phyloP scores from a whole-genome alignment of 2,113 vertebrate species.

The Gallinago jamesoni region DNA sequence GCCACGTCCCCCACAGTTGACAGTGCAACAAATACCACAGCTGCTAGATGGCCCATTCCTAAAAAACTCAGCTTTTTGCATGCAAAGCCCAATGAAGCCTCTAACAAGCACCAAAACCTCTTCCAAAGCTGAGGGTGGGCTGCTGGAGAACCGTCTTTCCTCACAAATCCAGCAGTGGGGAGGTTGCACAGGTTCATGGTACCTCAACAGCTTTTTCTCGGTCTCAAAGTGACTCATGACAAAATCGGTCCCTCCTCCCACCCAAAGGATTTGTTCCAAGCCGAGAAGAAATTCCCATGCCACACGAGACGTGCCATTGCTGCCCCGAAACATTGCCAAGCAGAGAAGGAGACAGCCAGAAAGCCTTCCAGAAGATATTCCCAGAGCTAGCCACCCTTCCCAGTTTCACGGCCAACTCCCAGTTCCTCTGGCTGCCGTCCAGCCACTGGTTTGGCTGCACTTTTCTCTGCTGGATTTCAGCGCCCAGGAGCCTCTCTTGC shows the following conservation, averaged over 20 bases:
- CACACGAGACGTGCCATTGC: fast-evolving
- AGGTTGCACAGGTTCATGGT: not conserved
- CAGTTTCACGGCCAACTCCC: not conserved
- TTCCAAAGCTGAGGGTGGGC: not conserved
- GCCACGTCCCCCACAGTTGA: not conserved
- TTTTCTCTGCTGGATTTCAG: not conserved
- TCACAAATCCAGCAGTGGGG: not conserved
- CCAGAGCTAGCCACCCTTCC: not conserved
- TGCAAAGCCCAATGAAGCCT: not conserved
- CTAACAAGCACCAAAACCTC: not conserved
- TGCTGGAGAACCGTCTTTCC: not conserved
- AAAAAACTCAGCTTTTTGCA: not conserved
- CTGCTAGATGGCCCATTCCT: not conserved
- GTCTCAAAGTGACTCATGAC: not conserved
- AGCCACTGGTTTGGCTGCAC: not conserved
- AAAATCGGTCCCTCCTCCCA: not conserved
- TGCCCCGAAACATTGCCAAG: not conserved
- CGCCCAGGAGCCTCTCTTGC: not conserved
- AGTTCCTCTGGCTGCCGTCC: not conserved
- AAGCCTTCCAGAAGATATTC: not conserved
- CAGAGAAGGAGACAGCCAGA: not conserved
- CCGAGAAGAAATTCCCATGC: not conserved
- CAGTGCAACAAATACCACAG: not conserved
- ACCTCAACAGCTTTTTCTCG: not conserved
- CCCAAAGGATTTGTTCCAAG: not conserved